Base-by-base conservation (phyloP, 1,140 invertebrate species). In the Pinna nobilis region DNA sequence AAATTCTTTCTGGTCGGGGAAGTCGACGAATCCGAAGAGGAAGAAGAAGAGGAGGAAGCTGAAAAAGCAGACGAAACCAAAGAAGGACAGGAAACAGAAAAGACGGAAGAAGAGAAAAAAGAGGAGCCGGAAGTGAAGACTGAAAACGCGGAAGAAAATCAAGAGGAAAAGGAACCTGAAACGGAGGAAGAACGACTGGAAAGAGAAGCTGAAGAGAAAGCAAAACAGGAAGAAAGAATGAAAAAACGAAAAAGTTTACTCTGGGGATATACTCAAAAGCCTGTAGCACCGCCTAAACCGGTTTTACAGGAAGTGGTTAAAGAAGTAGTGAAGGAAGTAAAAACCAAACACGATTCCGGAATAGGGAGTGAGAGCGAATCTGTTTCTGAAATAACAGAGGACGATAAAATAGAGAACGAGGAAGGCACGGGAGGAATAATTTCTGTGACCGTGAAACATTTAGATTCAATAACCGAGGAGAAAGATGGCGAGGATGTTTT, bases 371-470 rank as follows among this genome's bases (percentile, higher is more conserved):
- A 50, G 20, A 50, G 32, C 33, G 57, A 74, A 1, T 30, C 4
- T 28, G 37, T 47, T 37, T 33, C 55, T 60, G 18, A 20, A 41
- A 30, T 47, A 37, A n/a, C n/a, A n/a, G n/a, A n/a, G n/a, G n/a
- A n/a, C n/a, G n/a, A n/a, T n/a, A n/a, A 25, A 33, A 30, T 11
- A 35, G 1, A n/a, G 30, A 25, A 49, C 20, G 23, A 53, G 32
- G 39, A 37, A n/a, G 71, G 53, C n/a, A 23, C 32, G 28, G 55
- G 53, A 35, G 55, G 32, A 9, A 47, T 74, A 5, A 74, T 66
- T 11, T 67, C 71, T 4, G 71, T 74, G 4, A 74, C 71, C 2
- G 71, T 74, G 1, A 74, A 67, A 39, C 64, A 74, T 15, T 23
- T 72, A 37, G 61, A 65, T 9, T 67, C 71, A 20, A 44, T 67